Conservation (phyloP, 2,113 vertebrate species). For the Gyps fulvus region DNA sequence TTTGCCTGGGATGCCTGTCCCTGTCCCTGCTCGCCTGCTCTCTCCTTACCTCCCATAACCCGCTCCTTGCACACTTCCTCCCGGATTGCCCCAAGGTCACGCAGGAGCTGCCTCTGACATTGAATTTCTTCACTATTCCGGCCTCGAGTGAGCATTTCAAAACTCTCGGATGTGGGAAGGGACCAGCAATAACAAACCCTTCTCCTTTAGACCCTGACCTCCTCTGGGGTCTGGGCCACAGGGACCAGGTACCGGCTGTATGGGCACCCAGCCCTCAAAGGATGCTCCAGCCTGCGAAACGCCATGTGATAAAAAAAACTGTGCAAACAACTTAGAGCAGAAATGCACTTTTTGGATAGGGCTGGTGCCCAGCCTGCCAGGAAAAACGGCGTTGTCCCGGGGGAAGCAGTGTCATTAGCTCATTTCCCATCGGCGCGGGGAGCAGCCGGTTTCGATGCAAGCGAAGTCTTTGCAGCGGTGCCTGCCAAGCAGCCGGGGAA, state of each 20-base stretch:
- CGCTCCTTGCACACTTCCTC: not conserved
- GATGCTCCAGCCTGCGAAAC: not conserved
- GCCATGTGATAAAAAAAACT: not conserved
- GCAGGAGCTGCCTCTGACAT: not conserved
- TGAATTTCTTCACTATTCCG: not conserved
- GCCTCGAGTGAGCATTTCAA: not conserved
- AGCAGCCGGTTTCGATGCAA: not conserved
- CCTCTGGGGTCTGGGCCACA: not conserved
- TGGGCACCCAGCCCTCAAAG: not conserved
- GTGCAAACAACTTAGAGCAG: not conserved
- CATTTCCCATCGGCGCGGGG: not conserved
- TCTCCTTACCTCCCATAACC: not conserved
- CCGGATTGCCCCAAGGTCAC: not conserved
- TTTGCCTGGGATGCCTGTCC: not conserved
- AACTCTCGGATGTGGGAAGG: not conserved
- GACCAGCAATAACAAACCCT: not conserved
- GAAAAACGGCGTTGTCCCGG: not conserved
- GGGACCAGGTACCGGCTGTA: fast-evolving
- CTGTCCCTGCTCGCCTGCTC: not conserved
- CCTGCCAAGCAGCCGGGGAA: not conserved
- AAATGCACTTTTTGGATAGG: not conserved
- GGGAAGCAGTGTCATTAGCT: not conserved
- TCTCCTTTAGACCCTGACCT: not conserved
- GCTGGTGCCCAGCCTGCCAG: not conserved
- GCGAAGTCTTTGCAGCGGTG: not conserved